A percentile compares a stretch with the other conserved stretches of the same genome.
Conservation (phyloP, 2,113 vertebrate genomes). For the Cryptoleucopteryx plumbea region DNA sequence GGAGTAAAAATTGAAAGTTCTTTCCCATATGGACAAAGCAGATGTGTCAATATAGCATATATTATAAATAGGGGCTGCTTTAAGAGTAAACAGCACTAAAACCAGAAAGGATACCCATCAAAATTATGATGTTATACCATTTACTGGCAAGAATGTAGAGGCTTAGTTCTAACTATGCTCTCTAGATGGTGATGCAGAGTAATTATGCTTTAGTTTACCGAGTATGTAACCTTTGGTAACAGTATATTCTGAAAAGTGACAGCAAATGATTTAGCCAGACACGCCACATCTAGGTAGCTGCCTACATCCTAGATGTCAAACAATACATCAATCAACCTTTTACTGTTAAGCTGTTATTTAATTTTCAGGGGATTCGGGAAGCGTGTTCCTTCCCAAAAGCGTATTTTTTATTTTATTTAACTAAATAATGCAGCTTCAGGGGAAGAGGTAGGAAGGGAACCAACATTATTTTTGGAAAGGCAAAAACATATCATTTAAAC, state of each 20-base stretch:
- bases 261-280: neutral
- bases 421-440: neutral
- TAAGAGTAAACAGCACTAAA: neutral
- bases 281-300: neutral
- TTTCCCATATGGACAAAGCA: neutral
- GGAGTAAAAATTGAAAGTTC: neutral
- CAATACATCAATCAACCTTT: neutral
- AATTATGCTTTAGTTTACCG: neutral
- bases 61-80: neutral
- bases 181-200: constrained; percentile 27
- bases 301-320: neutral
- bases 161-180: neutral
- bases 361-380: neutral
- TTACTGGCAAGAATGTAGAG: neutral
- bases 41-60: neutral
- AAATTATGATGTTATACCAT: neutral
- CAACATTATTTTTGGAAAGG: neutral
- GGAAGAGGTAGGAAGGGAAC: neutral
- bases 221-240: neutral
- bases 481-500: neutral
- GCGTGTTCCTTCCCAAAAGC: neutral
- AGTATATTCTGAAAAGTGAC: neutral
- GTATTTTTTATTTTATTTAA: neutral
- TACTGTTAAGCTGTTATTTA: neutral
- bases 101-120: neutral